Base-by-base conservation (phyloP, 2,113 vertebrate genomes). In the Crotalus horridus region DNA sequence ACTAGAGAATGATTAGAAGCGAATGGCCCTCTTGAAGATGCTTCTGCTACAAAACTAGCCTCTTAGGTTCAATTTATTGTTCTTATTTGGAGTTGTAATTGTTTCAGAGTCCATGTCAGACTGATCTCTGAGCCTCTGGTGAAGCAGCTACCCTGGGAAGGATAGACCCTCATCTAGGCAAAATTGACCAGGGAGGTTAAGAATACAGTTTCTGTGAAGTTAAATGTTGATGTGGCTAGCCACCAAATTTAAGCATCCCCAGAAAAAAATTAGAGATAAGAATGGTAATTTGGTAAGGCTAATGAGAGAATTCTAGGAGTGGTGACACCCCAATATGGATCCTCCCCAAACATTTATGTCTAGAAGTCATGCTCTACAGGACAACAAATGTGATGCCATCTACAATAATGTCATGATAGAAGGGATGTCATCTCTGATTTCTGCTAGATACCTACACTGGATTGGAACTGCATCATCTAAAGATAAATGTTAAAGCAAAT, bases 1-100 rank as follows among this genome's bases (percentile, higher is more conserved):
- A 93, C 29, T 88, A 15, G 59, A 91, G 58, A 33, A 87, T 93
- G 89, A 93, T 93, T 15, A 93, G 85, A 91, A 93, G 85, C 2
- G 85, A 93, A 58, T 91, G 89, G 89, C 53, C 21, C 58, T 93
- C 91, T 91, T n/a, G 51, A 91, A 64, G 51, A 26, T 61, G 55
- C 26, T 88, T 59, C 56, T 12, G 13, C 17, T 15, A 59, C 15
- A 91, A 88, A 91, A 88, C 59, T 48, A 64, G n/a, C 46, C 92
- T 93, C 92, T 90, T 64, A 43, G 89, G 39, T 23, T 61, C 46
- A 20, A 55, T 93, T 87, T 64, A 90, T 86, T 61, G 74, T 13
- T 81, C 74, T 93, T 86, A 39, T 86, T 93, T 90, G 59, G 26
- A 21, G 46, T 85, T 15, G 74, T 90, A 87, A 93, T 90, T 61